A percentile compares a stretch with the other conserved stretches of the same genome.
These are phyloP conservation scores for Zelostemma sp. DNA, from an alignment of 1,140 invertebrate genomes.

Conservation along the genomic window DNA sequence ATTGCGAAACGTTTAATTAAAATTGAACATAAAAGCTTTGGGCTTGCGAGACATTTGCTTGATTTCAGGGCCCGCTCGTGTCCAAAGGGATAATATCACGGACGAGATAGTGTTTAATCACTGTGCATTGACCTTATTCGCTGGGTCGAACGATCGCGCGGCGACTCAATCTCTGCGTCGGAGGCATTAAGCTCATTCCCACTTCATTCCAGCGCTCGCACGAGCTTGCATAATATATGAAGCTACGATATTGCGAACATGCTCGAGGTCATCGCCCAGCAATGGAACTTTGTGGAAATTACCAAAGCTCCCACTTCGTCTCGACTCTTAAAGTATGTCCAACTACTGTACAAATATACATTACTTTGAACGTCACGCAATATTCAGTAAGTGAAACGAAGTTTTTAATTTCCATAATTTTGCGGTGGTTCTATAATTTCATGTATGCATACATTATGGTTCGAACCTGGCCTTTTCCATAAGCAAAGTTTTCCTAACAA, in stretches of 20 bases:
- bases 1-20: too few relatives aligned
- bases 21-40: background rate
- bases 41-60: background rate
- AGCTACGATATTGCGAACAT: constrained; percentile 14
- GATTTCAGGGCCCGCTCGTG: background rate
- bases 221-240: constrained; percentile 23
- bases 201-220: background rate
- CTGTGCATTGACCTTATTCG: constrained; percentile 8
- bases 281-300: background rate
- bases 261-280: constrained; percentile 12
- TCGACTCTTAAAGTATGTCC: too few relatives aligned
- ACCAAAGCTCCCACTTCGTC: too few relatives aligned
- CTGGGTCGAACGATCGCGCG: background rate
- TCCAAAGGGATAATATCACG: background rate
- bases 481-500: too few relatives aligned
- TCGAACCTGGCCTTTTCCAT: too few relatives aligned
- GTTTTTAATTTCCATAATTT: too few relatives aligned
- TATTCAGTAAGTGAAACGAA: too few relatives aligned
- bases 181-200: constrained; percentile 2
- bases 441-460: too few relatives aligned
- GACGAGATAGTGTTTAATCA: background rate
- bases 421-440: too few relatives aligned
- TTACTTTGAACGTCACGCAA: too few relatives aligned
- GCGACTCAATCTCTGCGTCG: background rate
- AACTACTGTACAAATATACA: too few relatives aligned